These are phyloP conservation scores for Araneus ventricosus DNA, from an alignment of 1,140 invertebrate genomes.

Conservation along the genomic window DNA sequence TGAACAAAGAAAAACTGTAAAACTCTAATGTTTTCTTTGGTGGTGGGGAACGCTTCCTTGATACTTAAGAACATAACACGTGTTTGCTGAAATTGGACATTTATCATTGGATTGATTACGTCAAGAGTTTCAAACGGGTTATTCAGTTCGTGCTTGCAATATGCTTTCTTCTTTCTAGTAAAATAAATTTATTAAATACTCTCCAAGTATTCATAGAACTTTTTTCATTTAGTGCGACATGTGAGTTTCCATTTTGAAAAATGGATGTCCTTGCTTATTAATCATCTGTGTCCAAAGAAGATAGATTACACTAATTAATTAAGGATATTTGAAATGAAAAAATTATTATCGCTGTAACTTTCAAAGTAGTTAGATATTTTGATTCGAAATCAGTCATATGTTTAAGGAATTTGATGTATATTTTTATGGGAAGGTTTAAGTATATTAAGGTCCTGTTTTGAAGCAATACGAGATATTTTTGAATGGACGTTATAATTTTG, in stretches of 20 bases:
- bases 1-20: not conserved
- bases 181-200: too few species aligned
- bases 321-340: too few species aligned
- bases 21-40: not conserved
- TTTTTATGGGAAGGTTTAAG: too few species aligned
- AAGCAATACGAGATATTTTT: too few species aligned
- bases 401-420: too few species aligned
- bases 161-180: not conserved
- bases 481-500: too few species aligned
- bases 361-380: too few species aligned
- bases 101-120: not conserved
- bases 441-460: too few species aligned
- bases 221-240: not conserved
- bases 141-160: not conserved
- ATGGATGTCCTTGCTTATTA: not conserved
- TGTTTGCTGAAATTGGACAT: not conserved
- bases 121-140: not conserved
- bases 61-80: not conserved
- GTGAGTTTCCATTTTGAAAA: not conserved
- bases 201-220: not conserved
- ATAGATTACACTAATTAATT: too few species aligned
- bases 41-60: not conserved
- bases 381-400: too few species aligned
- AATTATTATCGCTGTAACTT: too few species aligned
- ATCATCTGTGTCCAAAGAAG: too few species aligned